A percentile compares a stretch with the other conserved stretches of the same genome.
phyloP scores from a whole-genome alignment of 1,140 invertebrate species.

The Maniola jurtina region DNA sequence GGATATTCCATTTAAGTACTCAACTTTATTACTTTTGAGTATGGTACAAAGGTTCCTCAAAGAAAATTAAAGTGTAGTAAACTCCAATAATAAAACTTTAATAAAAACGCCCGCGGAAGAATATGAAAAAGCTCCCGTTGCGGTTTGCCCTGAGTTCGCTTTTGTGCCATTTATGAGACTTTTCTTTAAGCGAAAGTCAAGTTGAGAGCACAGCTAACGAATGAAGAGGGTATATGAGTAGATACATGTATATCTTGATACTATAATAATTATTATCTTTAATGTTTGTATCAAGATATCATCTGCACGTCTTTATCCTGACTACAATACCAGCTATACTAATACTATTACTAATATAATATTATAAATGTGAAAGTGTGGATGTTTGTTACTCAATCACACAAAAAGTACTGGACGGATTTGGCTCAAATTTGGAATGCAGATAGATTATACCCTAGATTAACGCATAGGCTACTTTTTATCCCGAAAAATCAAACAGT shows the following conservation, averaged over 20 bases:
- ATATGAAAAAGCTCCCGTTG: slow-evolving; percentile 8
- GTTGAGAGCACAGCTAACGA: slow-evolving; percentile 14
- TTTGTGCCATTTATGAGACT: slow-evolving; percentile 14
- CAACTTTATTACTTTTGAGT: no score
- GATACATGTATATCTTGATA: no score
- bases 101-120: slow-evolving; percentile 7
- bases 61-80: slow-evolving; percentile 3
- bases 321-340: no score
- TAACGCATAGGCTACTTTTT: no score
- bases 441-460: no score
- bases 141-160: slow-evolving; percentile 11
- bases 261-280: no score
- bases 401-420: no score
- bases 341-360: neutral
- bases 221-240: slow-evolving; percentile 8
- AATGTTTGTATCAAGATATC: neutral
- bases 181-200: slow-evolving; percentile 13
- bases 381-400: no score
- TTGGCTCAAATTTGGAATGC: no score
- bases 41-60: neutral
- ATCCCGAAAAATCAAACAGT: no score
- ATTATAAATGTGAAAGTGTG: no score
- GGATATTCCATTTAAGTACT: no score
- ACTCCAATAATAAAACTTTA: slow-evolving; percentile 13
- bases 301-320: neutral